A percentile compares a stretch with the other conserved stretches of the same genome.
Conservation (phyloP, 2,888 invertebrate genomes). For the Oegoconia quadripuncta region DNA sequence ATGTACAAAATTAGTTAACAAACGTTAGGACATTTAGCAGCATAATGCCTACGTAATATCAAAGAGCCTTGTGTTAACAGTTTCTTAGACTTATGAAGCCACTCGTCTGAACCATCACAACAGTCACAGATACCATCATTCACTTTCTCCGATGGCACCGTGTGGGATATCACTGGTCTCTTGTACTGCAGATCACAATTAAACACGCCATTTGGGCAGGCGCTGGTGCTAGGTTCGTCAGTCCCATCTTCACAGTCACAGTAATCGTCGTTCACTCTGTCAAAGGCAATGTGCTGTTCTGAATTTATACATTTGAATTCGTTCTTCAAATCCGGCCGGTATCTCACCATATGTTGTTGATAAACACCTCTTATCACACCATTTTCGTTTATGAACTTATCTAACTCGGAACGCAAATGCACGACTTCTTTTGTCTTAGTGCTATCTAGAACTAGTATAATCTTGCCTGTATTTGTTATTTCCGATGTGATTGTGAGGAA, state of each 20-base stretch:
- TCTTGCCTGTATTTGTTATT: constrained; percentile 33
- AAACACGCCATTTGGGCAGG: constrained; percentile 91
- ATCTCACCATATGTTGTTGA: constrained; percentile 48
- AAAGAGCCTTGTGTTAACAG: constrained; percentile 51
- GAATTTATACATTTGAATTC: constrained; percentile 66
- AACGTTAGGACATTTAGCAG: constrained; percentile 46
- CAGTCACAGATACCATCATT: constrained; percentile 98
- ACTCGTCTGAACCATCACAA: constrained; percentile 95
- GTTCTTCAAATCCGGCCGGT: constrained; percentile 53
- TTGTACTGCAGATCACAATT: constrained; percentile 84
- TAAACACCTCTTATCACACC: constrained; percentile 65
- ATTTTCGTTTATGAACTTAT: constrained; percentile 58
- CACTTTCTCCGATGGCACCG: constrained; percentile 86
- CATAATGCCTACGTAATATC: constrained; percentile 51
- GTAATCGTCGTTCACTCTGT: constrained; percentile 87
- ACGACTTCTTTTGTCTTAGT: constrained; percentile 35
- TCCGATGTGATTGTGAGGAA: constrained; percentile 58
- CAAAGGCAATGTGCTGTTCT: constrained; percentile 52
- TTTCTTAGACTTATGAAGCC: constrained; percentile 51
- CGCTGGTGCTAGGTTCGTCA: constrained; percentile 92
- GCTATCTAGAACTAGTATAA: constrained; percentile 46
- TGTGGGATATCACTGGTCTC: constrained; percentile 51
- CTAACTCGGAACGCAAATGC: constrained; percentile 53
- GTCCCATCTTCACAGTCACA: constrained; percentile 91
- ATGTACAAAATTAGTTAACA: constrained; percentile 30